Evolutionary conservation across 1,140 invertebrate genomes (phyloP).

Genomic region (Bombus turneri): DNA sequence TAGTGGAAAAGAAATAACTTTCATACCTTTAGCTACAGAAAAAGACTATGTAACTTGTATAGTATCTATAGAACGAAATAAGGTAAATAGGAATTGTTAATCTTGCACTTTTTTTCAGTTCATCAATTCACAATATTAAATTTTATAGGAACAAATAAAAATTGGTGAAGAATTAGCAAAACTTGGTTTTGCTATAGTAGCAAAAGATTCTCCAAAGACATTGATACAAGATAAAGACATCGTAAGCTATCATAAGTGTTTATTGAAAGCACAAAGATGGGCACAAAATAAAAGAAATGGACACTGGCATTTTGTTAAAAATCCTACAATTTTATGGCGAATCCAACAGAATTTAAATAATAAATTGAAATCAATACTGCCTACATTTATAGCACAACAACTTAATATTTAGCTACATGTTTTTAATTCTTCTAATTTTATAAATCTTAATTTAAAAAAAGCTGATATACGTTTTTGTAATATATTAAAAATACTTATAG

Average conservation of each 20-base stretch:
- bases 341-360: slow-evolving; percentile 64
- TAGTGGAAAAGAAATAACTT: slow-evolving; percentile 77
- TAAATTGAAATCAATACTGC: slow-evolving; percentile 67
- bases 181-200: slow-evolving; percentile 80
- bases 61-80: slow-evolving; percentile 76
- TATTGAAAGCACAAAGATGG: slow-evolving; percentile 78
- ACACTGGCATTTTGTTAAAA: slow-evolving; percentile 81
- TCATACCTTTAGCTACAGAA: slow-evolving; percentile 79
- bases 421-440: neutral
- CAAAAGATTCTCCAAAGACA: slow-evolving; percentile 65
- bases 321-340: slow-evolving; percentile 76
- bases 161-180: slow-evolving; percentile 80
- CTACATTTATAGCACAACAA: slow-evolving; percentile 57
- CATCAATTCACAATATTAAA: slow-evolving; percentile 12
- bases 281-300: slow-evolving; percentile 81
- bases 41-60: slow-evolving; percentile 80
- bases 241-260: slow-evolving; percentile 73
- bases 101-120: neutral
- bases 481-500: neutral
- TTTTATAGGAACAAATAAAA: slow-evolving; percentile 67
- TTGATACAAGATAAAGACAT: slow-evolving; percentile 59
- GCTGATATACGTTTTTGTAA: neutral
- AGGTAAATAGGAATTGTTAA: slow-evolving; percentile 58
- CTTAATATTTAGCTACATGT: slow-evolving; percentile 57
- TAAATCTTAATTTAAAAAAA: neutral